Percentiles rank a stretch among this genome's conserved stretches.
Conservation (phyloP, 2,888 invertebrate genomes). For the Xylota segnis region DNA sequence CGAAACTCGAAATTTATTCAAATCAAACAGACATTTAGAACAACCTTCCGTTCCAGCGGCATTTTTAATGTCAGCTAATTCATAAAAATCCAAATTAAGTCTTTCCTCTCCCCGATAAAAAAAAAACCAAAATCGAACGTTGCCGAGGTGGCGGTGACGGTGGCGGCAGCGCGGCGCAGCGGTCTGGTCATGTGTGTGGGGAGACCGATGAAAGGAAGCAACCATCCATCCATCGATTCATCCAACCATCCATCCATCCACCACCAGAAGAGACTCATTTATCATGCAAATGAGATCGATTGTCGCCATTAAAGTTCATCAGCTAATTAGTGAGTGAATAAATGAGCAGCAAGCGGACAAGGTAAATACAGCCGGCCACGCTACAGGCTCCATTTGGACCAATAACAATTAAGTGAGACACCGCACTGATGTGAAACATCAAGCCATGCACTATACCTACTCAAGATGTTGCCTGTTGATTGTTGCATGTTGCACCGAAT, state of each 20-base stretch:
- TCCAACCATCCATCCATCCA: conserved; percentile 5
- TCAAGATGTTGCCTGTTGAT: conserved; percentile 16
- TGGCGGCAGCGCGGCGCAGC: too few relatives aligned
- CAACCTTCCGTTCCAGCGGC: conserved; percentile 74
- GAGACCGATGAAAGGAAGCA: conserved; percentile 27
- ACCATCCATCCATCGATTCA: neutral
- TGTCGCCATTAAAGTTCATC: conserved; percentile 77
- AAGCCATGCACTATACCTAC: neutral
- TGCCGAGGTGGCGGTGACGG: neutral
- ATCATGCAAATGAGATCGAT: conserved; percentile 77
- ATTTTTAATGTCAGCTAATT: conserved; percentile 66
- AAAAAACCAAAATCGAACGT: neutral
- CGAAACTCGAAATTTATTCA: conserved; percentile 70
- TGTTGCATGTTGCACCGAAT: conserved; percentile 34
- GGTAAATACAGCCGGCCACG: conserved; percentile 73
- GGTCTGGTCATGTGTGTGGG: neutral
- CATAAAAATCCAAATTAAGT: conserved; percentile 68
- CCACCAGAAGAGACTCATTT: conserved; percentile 60
- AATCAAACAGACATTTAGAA: conserved; percentile 53
- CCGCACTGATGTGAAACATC: conserved; percentile 32
- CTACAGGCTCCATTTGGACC: conserved; percentile 64
- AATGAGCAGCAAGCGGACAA: conserved; percentile 67
- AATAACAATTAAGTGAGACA: conserved; percentile 68
- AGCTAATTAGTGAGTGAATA: conserved; percentile 75
- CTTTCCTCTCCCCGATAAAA: conserved; percentile 25